Conservation (phyloP, 2,797 vertebrate genomes). For the Spea hammondii region DNA sequence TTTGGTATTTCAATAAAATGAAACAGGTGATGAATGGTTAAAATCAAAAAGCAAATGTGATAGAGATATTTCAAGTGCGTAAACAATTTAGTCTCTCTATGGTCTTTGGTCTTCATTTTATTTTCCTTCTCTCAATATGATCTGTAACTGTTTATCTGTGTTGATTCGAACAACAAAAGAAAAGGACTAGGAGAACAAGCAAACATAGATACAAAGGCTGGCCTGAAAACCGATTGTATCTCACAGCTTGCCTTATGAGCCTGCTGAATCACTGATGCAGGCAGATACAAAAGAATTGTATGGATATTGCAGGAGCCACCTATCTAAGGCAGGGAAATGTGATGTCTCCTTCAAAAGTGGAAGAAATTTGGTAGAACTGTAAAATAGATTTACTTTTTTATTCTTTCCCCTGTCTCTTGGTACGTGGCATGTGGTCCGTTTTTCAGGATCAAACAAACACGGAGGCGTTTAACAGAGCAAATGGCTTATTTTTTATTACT, state of each 20-base stretch:
- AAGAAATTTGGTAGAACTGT: constrained; percentile 72
- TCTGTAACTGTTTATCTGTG: constrained; percentile 56
- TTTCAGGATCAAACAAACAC: constrained; percentile 43
- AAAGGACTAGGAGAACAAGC: constrained; percentile 64
- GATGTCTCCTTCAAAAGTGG: constrained; percentile 68
- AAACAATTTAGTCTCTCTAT: constrained; percentile 29
- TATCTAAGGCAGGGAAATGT: constrained; percentile 71
- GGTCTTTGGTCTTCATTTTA: constrained; percentile 16
- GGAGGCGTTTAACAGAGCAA: constrained; percentile 39
- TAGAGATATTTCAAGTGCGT: constrained; percentile 20
- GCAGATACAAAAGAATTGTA: constrained; percentile 64
- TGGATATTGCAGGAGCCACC: constrained; percentile 67
- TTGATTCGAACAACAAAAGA: constrained; percentile 62
- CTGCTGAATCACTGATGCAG: constrained; percentile 65
- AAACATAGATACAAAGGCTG: constrained; percentile 72
- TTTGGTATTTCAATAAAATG: too few relatives aligned
- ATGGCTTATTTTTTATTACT: constrained; percentile 37
- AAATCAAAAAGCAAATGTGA: neutral
- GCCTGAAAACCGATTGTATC: constrained; percentile 62
- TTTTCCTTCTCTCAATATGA: constrained; percentile 15
- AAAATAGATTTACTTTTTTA: constrained; percentile 64
- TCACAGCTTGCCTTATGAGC: constrained; percentile 64
- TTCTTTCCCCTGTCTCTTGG: constrained; percentile 46
- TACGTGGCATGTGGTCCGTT: constrained; percentile 53
- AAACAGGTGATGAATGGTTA: too few relatives aligned